Base-by-base conservation (phyloP, 2,797 vertebrate species). In the Iguana delicatissima region DNA sequence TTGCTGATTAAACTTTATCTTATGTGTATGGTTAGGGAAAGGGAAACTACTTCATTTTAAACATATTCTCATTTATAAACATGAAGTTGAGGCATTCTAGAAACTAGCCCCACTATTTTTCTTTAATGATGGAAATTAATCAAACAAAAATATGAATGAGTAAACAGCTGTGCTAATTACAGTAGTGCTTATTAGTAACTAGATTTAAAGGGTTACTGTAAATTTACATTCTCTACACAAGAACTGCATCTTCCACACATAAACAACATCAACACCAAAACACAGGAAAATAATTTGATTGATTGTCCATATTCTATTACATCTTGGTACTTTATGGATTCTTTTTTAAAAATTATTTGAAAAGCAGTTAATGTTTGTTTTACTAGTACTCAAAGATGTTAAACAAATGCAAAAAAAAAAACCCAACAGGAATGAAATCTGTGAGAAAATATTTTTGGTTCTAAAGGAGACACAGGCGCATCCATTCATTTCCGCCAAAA, bases 201-300 rank as follows among this genome's bases (percentile, higher is more conserved):
- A 99, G 98, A 97, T 98, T 98, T 98, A 99, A 99, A 99, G 99
- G 99, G 99, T 99, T 99, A 99, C 98, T 98, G 98, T 99, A 99
- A 99, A 99, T 99, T 98, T 99, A 99, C 98, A 99, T 99, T 99
- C 98, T 98, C 98, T 99, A 99, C 98, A 99, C 98, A 99, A 98
- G 98, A 99, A 99, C 98, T 98, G 98, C 98, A 99, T 99, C 98
- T 99, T 98, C 98, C 98, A 99, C 99, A 99, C 98, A 98, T 98
- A 98, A 99, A 99, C 98, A 98, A 99, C 99, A 99, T 98, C 98
- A 98, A 99, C 99, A 99, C 98, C 97, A 98, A 99, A 97, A 99
- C 98, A 99, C 98, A 98, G 98, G 99, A 98, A 99, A 98, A 98
- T 87, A 88, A 91, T 88, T 84, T 87, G 98, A 98, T 98, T 99